Percentiles rank a stretch among this genome's conserved stretches.
These are phyloP conservation scores for Bubo blakistoni DNA, from an alignment of 2,113 vertebrate genomes.

Conservation along the genomic window DNA sequence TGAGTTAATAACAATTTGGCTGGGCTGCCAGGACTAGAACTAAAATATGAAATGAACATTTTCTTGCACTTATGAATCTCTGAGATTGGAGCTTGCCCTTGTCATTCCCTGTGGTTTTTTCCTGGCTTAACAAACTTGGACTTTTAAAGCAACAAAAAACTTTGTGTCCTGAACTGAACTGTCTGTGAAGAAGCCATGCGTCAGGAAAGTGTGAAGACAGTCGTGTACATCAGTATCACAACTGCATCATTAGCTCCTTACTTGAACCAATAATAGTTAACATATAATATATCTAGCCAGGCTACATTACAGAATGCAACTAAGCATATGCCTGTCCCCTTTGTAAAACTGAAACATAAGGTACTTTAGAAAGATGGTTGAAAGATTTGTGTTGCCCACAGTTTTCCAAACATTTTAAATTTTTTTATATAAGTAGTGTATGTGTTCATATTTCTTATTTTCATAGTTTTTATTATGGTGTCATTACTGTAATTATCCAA, in stretches of 20 bases:
- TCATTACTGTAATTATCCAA: not conserved
- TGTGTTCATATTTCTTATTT: not conserved
- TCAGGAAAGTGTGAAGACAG: not conserved
- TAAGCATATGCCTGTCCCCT: not conserved
- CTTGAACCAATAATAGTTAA: not conserved
- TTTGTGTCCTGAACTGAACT: not conserved
- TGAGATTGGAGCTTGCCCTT: not conserved
- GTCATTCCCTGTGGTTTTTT: not conserved
- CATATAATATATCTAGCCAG: not conserved
- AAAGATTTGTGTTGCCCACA: not conserved
- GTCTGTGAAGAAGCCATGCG: not conserved
- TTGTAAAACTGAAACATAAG: not conserved
- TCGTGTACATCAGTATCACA: not conserved
- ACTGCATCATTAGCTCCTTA: not conserved
- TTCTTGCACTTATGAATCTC: not conserved
- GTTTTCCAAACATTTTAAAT: not conserved
- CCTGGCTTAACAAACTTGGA: not conserved
- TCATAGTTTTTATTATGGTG: not conserved
- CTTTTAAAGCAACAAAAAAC: not conserved
- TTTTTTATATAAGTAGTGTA: not conserved
- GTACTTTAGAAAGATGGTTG: not conserved
- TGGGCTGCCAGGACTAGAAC: not conserved
- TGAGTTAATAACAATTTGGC: not conserved
- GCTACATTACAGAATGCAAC: not conserved
- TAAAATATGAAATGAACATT: not conserved